Conservation (phyloP, 2,797 vertebrate genomes). For the Enteromius radiatus region DNA sequence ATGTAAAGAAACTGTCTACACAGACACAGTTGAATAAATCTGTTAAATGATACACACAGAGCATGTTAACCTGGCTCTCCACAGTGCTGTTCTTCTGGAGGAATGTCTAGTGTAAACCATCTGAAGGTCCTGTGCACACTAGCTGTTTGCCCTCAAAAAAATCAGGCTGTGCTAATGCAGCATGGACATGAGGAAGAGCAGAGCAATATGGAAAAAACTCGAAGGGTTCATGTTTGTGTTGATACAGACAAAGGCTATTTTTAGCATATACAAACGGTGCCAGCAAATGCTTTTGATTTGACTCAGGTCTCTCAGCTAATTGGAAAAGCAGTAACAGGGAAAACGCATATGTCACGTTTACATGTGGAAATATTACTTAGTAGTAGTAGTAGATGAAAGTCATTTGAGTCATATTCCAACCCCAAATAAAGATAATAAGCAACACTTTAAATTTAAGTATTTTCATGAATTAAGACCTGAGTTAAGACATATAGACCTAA, state of each 20-base stretch:
- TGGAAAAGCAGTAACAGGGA: not conserved
- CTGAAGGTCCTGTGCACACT: conserved; percentile 26
- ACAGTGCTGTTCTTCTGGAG: conserved; percentile 19
- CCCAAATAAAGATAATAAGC: not conserved
- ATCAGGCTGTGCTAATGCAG: not conserved
- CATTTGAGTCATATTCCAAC: not conserved
- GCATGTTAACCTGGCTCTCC: not conserved
- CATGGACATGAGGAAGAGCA: conserved; percentile 9
- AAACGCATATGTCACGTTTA: not conserved
- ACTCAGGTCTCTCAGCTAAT: not conserved
- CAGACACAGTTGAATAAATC: not conserved
- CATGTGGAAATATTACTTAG: not conserved
- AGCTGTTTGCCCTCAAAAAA: not conserved
- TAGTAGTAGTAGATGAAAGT: not conserved
- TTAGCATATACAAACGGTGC: not conserved
- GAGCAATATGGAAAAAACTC: conserved; percentile 7
- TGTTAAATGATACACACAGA: not conserved
- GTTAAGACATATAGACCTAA: too few species aligned
- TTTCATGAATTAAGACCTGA: not conserved
- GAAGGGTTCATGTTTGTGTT: not conserved
- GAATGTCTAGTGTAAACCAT: conserved; percentile 58
- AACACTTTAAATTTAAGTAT: not conserved
- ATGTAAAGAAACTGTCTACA: not conserved
- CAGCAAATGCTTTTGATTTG: not conserved
- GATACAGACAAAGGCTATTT: not conserved